Evolutionary conservation across 2,797 vertebrate species (phyloP).

Genomic region (Gila robusta): DNA sequence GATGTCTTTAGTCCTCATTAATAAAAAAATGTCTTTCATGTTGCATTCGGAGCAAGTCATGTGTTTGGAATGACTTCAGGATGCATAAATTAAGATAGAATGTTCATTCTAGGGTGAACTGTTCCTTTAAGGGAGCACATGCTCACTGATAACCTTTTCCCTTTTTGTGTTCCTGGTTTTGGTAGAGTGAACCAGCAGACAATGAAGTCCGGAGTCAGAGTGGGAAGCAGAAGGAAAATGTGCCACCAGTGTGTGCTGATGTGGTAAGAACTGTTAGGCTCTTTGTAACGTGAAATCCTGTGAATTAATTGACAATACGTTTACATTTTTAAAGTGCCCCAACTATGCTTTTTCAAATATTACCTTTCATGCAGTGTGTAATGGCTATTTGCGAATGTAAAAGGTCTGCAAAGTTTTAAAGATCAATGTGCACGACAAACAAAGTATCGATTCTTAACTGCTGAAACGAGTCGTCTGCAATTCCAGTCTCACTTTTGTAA

Average conservation of each 20-base stretch:
- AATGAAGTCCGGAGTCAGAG: conserved; percentile 75
- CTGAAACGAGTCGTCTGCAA: not conserved
- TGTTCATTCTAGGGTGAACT: not conserved
- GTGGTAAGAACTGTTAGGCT: conserved; percentile 64
- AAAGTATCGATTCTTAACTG: not conserved
- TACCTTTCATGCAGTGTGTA: not conserved
- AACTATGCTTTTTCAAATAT: not conserved
- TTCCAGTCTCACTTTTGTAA: not conserved
- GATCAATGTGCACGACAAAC: not conserved
- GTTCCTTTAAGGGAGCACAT: conserved; percentile 14
- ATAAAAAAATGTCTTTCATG: not conserved
- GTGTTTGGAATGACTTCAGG: not conserved
- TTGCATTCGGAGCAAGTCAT: not conserved
- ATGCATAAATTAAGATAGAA: not conserved
- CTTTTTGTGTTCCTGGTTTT: conserved; percentile 39
- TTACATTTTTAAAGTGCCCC: not conserved
- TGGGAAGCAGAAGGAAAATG: conserved; percentile 92
- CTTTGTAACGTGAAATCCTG: not conserved
- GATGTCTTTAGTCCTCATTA: not conserved
- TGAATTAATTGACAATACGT: too few relatives aligned
- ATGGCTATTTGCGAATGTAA: not conserved
- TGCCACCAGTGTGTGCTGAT: conserved; percentile 83
- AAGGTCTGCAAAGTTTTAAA: not conserved
- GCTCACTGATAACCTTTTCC: conserved; percentile 21
- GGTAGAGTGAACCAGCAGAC: conserved; percentile 83